Base-by-base conservation (phyloP, 2,888 invertebrate species). In the Athetis lepigone region DNA sequence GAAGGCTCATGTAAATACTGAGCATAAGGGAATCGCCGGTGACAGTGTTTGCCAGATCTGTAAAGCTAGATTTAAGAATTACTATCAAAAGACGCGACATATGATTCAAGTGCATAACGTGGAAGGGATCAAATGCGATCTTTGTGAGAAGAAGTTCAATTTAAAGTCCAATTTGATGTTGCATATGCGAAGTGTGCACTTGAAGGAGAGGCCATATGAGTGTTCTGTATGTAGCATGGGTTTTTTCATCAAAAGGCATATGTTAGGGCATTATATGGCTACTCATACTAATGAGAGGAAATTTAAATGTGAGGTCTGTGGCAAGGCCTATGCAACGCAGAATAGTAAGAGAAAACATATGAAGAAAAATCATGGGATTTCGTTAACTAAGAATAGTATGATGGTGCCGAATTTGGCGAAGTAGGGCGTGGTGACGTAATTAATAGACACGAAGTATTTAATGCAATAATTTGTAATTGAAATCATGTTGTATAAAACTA, bases 301-400 rank as follows among this genome's bases (percentile, higher is more conserved):
- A 21, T 96, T 95, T 61, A 95, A 96, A 57, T 96, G 96, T 71
- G 96, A 96, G 13, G 90, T 96, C 0, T 96, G 96, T 73, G 95
- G 95, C 0, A 96, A 95, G 57, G 96, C 95, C 72, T 95, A 93
- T 57, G 93, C 93, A 0, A 94, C 93, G 3, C 92, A 93, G 77
- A 93, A 90, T 50, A 92, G 93, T 62, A 90, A 87, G 49, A 78
- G 92, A 23, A 93, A 92, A 63, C 94, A 94, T 63, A 90, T 94
- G 92, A 94, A 92, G 81, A 94, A 93, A 61, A 93, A 90, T 63
- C 94, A 94, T 51, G 93, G 90, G 2, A 86, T 90, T 6, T 37
- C 75, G 25, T 58, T 63, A 19, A 64, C 69, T n/a, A 64, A 64
- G 16, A 80, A 81, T 33, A 65, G 51, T 55, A 67, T 77, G 61